Conservation (phyloP, 2,113 vertebrate genomes). For the Poecile atricapillus region DNA sequence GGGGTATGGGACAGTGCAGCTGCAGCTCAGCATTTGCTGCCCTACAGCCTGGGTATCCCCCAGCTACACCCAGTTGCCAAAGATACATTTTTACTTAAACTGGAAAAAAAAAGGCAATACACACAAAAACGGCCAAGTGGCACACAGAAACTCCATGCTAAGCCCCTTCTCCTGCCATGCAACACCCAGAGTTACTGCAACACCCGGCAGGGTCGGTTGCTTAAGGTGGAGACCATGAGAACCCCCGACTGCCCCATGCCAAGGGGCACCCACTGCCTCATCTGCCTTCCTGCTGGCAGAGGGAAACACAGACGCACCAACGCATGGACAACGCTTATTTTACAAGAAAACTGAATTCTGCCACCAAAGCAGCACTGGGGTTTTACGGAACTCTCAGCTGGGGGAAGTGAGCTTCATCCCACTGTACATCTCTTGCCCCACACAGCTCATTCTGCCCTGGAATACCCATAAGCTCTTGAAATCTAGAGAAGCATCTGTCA, state of each 20-base stretch:
- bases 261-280: neutral
- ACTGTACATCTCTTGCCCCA: neutral
- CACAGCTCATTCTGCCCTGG: neutral
- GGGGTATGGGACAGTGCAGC: neutral
- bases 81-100: neutral
- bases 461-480: neutral
- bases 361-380: neutral
- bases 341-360: neutral
- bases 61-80: neutral
- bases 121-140: neutral
- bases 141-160: accelerated
- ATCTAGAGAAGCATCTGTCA: neutral
- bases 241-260: accelerated
- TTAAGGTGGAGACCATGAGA: neutral
- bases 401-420: neutral
- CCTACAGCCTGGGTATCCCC: neutral
- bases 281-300: neutral
- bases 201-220: accelerated
- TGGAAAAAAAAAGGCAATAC: neutral
- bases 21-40: neutral
- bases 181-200: neutral
- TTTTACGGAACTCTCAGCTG: neutral
- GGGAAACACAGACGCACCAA: neutral
- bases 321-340: neutral
- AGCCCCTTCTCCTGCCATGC: neutral